These are phyloP conservation scores for Anas acuta DNA, from an alignment of 2,797 vertebrate genomes.

Conservation along the genomic window DNA sequence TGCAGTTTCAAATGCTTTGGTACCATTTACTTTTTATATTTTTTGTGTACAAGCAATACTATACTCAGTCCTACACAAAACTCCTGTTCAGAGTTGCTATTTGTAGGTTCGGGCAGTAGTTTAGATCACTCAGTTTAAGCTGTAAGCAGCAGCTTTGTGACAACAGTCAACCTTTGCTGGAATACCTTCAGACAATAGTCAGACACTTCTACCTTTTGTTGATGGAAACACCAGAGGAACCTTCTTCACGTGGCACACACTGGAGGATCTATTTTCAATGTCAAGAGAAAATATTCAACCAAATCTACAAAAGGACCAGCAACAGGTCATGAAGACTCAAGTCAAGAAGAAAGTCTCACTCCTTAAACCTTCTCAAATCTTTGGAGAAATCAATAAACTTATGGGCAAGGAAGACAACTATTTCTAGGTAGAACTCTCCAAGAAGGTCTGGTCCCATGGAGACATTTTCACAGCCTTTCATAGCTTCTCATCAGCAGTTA, in stretches of 20 bases:
- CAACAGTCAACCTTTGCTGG: neutral
- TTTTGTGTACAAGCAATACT: neutral
- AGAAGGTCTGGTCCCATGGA: neutral
- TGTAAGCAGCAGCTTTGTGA: neutral
- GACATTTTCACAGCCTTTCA: neutral
- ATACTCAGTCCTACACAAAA: neutral
- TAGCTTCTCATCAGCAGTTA: neutral
- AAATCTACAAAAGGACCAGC: neutral
- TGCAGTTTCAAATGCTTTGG: neutral
- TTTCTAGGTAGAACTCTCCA: neutral
- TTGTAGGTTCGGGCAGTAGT: neutral
- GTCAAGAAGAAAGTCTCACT: neutral
- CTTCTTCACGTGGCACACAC: neutral
- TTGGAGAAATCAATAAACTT: neutral
- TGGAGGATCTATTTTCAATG: neutral
- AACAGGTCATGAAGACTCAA: neutral
- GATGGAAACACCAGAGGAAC: neutral
- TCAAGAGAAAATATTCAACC: neutral
- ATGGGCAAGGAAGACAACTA: neutral
- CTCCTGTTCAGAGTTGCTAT: neutral
- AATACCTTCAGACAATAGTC: rapidly evolving
- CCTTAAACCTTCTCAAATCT: neutral
- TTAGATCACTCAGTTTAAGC: neutral
- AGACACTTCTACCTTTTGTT: neutral
- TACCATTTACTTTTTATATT: neutral